A percentile compares a stretch with the other conserved stretches of the same genome.
Evolutionary conservation across 2,113 vertebrate species (phyloP).

Genomic region (Tiliqua scincoides): DNA sequence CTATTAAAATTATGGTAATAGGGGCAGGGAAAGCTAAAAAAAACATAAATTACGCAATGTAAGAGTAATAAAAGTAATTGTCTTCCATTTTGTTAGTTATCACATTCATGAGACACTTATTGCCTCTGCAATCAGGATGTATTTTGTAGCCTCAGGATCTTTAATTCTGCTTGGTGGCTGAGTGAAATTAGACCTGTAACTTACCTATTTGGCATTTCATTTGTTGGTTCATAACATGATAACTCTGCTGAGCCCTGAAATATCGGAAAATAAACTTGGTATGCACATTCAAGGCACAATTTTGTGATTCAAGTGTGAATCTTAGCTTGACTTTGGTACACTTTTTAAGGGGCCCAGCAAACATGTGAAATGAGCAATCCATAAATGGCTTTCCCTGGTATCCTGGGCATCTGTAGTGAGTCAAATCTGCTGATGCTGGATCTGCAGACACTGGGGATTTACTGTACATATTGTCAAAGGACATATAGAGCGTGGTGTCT

Average conservation of each 20-base stretch:
- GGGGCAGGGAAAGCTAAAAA: neutral
- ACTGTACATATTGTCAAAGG: too few species aligned
- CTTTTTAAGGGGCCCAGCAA: neutral
- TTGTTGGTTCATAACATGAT: neutral
- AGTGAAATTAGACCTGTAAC: neutral
- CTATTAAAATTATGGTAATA: neutral
- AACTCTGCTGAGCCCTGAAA: neutral
- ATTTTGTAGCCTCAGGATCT: neutral
- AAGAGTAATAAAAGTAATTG: neutral
- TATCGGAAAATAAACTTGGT: neutral
- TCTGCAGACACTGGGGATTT: too few species aligned
- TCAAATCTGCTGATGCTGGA: too few species aligned
- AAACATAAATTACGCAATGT: neutral
- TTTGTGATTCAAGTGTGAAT: neutral
- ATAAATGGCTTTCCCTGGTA: neutral
- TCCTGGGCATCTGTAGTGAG: too few species aligned
- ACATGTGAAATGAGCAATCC: too few species aligned
- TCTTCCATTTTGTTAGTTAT: constrained; percentile 8
- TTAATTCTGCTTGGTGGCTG: neutral
- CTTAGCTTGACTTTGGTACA: too few species aligned
- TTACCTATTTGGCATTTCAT: neutral
- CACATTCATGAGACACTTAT: constrained; percentile 12
- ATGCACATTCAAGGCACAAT: neutral
- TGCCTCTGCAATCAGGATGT: neutral
- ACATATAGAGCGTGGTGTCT: too few species aligned